Base-by-base conservation (phyloP, 1,140 invertebrate genomes). In the Aphaenogaster rudis region DNA sequence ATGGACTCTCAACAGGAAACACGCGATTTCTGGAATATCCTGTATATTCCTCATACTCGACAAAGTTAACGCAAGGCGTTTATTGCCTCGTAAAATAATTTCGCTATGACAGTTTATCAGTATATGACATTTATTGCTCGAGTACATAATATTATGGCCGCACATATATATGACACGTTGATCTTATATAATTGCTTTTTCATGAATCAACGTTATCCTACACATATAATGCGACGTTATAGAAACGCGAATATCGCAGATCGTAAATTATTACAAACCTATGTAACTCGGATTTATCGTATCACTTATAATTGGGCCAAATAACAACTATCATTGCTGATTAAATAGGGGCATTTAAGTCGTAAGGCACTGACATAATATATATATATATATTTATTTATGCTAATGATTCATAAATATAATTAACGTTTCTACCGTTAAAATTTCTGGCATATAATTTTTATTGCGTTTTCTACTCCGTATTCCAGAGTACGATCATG, bases 141-240 rank as follows among this genome's bases (percentile, higher is more conserved):
- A 54, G 4, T 67, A n/a, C 48, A 67, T 2, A 80, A 67, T 39
- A 66, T 80, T 80, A 69, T 54, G 15, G 0, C 17, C 7, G 13
- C 5, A 33, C 28, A 11, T 45, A n/a, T 57, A 28, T 28, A 42
- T 36, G 50, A 52, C 33, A 80, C 45, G 13, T 39, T 64, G 45
- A 79, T 52, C 33, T 52, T 64, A 79, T 66, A 67, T 67, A 39
- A 67, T 80, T 80, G 8, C 13, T 67, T 80, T 67, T 52, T 13
- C n/a, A 79, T 36, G 15, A 64, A 48, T 36, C 45, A 48, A 13
- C 1, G 9, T 64, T 64, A 15, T 6, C 8, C 15, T 15, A n/a
- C 7, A 36, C 57, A n/a, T 15, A 48, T 17, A 33, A 50, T 17
- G 13, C 4, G 28, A 33, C 42, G 15, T 64, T 28, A 64, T 36